Evolutionary conservation across 2,113 vertebrate genomes (phyloP).

Genomic region (Hydropotes inermis): DNA sequence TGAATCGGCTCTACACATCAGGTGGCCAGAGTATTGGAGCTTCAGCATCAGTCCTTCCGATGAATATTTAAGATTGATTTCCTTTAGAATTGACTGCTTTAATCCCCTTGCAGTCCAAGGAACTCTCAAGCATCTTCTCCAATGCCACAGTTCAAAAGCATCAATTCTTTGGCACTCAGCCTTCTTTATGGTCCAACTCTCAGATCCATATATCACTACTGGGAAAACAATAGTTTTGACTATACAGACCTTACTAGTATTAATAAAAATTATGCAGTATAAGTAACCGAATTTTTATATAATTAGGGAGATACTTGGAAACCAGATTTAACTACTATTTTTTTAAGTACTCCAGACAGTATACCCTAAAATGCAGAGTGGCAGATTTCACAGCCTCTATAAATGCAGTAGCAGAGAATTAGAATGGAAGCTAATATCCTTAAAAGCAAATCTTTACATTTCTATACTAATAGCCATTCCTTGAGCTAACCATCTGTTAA

Average conservation of each 20-base stretch:
- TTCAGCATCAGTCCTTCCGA: not conserved
- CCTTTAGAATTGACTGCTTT: not conserved
- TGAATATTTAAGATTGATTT: not conserved
- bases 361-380: not conserved
- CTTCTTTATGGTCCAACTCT: not conserved
- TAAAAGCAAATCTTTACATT: not conserved
- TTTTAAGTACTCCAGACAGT: not conserved
- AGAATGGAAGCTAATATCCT: not conserved
- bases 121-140: not conserved
- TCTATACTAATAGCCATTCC: not conserved
- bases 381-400: not conserved
- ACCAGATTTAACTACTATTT: not conserved
- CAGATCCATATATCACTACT: not conserved
- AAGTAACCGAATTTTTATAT: not conserved
- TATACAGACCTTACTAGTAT: not conserved
- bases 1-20: not conserved
- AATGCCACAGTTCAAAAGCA: not conserved
- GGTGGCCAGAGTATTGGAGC: not conserved
- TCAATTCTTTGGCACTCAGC: not conserved
- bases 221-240: not conserved
- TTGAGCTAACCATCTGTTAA: not conserved
- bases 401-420: not conserved
- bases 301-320: not conserved
- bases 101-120: not conserved
- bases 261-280: not conserved